Evolutionary conservation across 2,113 vertebrate species (phyloP).

Genomic region (Taurulus bubalis): DNA sequence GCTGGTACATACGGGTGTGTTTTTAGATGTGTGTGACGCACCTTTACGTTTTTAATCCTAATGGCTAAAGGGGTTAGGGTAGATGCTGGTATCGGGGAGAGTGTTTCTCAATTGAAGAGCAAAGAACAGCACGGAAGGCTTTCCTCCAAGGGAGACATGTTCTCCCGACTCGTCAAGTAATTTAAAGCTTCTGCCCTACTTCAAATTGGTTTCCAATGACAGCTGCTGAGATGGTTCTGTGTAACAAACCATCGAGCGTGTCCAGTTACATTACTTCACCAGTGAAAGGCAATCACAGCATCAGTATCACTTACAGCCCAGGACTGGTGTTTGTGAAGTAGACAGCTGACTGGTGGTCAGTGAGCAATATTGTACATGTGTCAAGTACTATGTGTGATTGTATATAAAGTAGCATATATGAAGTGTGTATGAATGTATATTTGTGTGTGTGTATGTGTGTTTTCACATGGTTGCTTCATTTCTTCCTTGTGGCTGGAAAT

Average conservation of each 20-base stretch:
- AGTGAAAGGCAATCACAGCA: neutral
- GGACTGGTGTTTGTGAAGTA: neutral
- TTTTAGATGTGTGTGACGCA: neutral
- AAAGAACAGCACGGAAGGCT: neutral
- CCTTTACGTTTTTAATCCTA: too few relatives aligned
- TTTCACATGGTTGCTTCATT: neutral
- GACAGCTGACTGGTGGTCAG: neutral
- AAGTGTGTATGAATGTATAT: too few relatives aligned
- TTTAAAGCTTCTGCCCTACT: neutral
- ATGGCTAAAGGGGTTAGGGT: neutral
- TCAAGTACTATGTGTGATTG: too few relatives aligned
- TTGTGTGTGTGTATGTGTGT: neutral
- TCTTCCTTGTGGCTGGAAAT: conserved; percentile 21
- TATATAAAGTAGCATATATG: too few relatives aligned
- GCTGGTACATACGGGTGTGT: neutral
- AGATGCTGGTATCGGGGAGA: neutral
- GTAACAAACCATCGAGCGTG: neutral
- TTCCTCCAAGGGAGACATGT: too few relatives aligned
- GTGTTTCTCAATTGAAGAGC: neutral
- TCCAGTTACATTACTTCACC: neutral
- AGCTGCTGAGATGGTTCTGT: neutral
- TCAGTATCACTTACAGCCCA: neutral
- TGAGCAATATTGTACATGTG: neutral
- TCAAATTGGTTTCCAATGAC: neutral
- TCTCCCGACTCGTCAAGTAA: neutral